phyloP scores from a whole-genome alignment of 1,140 invertebrate species.

The Heliconius congener region DNA sequence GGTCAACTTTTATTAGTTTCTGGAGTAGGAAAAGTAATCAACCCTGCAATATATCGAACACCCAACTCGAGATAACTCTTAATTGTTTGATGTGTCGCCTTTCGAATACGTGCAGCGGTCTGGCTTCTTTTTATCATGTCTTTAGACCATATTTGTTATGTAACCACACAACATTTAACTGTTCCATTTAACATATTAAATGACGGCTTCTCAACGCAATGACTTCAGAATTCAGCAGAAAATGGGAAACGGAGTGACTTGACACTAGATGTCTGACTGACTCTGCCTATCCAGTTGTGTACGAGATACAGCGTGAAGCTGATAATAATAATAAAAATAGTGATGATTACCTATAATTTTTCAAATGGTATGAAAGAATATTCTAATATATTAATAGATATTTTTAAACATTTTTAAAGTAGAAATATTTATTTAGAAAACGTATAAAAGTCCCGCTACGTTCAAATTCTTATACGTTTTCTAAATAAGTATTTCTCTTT shows the following conservation, averaged over 20 bases:
- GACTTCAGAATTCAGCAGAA: too few species aligned
- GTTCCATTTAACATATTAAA: neutral
- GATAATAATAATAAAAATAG: too few species aligned
- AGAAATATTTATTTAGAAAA: too few species aligned
- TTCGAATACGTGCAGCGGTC: conserved; percentile 47
- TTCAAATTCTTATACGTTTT: too few species aligned
- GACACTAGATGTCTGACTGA: too few species aligned
- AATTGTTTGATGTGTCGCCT: conserved; percentile 68
- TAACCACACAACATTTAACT: neutral
- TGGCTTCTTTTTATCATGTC: conserved; percentile 49
- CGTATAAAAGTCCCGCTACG: too few species aligned
- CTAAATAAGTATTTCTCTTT: too few species aligned
- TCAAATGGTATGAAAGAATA: neutral
- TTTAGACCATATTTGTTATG: conserved; percentile 42
- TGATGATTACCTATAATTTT: neutral
- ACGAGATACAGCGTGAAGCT: too few species aligned
- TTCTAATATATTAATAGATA: neutral
- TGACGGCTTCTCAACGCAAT: too few species aligned
- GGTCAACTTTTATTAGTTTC: conserved; percentile 77
- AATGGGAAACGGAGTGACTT: too few species aligned
- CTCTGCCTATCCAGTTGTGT: too few species aligned
- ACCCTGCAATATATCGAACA: conserved; percentile 65
- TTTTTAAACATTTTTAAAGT: too few species aligned
- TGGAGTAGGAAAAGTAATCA: conserved; percentile 73
- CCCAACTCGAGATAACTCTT: conserved; percentile 66